These are phyloP conservation scores for Tinamus major DNA, from an alignment of 2,797 vertebrate species.

Conservation along the genomic window DNA sequence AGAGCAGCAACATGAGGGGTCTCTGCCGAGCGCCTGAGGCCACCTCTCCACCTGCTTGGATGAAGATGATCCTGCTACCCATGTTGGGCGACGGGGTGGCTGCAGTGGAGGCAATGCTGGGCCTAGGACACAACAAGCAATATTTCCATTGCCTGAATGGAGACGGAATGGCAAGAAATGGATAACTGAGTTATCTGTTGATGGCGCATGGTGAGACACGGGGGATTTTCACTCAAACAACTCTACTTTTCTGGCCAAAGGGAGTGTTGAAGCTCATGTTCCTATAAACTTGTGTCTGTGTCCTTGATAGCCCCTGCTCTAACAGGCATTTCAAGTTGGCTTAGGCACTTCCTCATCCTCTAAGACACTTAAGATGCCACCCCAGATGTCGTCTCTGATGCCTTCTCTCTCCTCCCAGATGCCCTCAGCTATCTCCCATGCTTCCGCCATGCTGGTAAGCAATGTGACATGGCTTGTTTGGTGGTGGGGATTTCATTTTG, in stretches of 20 bases:
- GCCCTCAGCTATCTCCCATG: not conserved
- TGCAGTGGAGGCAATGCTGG: not conserved
- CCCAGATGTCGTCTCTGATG: not conserved
- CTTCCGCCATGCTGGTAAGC: rapidly evolving
- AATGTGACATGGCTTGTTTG: not conserved
- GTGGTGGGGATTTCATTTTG: not conserved
- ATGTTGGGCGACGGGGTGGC: not conserved
- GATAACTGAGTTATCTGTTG: not conserved
- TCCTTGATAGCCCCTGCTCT: not conserved
- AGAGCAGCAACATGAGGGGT: not conserved
- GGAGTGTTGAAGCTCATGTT: not conserved
- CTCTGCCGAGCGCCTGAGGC: not conserved
- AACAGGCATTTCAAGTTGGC: not conserved
- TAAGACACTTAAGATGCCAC: not conserved
- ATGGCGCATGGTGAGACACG: rapidly evolving
- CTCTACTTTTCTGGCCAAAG: not conserved
- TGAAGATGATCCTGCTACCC: not conserved
- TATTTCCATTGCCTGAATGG: not conserved
- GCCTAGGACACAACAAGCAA: not conserved
- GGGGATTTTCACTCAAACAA: not conserved
- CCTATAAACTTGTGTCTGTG: not conserved
- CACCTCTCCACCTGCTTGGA: not conserved
- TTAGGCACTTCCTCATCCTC: not conserved
- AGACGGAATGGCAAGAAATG: not conserved
- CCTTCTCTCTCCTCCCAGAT: not conserved